Evolutionary conservation across 2,113 vertebrate genomes (phyloP), one percentile per base, ranked within the genome.

Genomic region (Thalassoma bifasciatum): DNA sequence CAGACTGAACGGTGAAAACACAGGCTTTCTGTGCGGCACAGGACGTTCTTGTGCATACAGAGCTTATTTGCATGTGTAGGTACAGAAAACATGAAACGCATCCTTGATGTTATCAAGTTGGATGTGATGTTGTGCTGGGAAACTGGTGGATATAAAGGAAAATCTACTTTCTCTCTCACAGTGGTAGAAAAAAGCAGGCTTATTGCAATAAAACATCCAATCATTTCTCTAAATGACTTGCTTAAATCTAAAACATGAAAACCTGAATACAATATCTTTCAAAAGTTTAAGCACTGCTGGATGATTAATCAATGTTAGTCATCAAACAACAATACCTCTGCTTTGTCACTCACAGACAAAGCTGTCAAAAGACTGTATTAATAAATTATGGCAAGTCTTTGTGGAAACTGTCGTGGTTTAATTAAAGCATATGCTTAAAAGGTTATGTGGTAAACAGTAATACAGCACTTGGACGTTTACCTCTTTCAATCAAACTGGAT

Each of bases 1-100:
- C 89, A 52, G 44, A 51, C 73, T 38, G 42, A 36, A 13, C 37
- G 21, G 59, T 2, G 5, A 61, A 75, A 81, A 68, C 52, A 79
- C 53, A 71, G 38, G 53, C 76, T 69, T 81, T 68, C 81, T 62
- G 75, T 62, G 58, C 72, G 75, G 46, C 44, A 40, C 56, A 72
- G 21, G 59, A 9, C 4, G 77, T 71, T 61, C 69, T 65, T 34
- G 77, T 30, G 71, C 54, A 60, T 63, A 53, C 50, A 58, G 24
- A 26, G 53, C 23, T 69, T 65, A 56, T 61, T 49, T 57, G 66
- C 8, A 57, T 49, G 38, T 11, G 68, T 60, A 63, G 66, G 51
- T 54, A 42, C 11, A 34, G 42, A 67, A 26, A 52, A 57, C 66
- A 87, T 76, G 47, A 85, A 81, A 79, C n/a, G 53, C 9, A 1